Evolutionary conservation across 2,113 vertebrate genomes (phyloP).

Genomic region (Pungitius pungitius): DNA sequence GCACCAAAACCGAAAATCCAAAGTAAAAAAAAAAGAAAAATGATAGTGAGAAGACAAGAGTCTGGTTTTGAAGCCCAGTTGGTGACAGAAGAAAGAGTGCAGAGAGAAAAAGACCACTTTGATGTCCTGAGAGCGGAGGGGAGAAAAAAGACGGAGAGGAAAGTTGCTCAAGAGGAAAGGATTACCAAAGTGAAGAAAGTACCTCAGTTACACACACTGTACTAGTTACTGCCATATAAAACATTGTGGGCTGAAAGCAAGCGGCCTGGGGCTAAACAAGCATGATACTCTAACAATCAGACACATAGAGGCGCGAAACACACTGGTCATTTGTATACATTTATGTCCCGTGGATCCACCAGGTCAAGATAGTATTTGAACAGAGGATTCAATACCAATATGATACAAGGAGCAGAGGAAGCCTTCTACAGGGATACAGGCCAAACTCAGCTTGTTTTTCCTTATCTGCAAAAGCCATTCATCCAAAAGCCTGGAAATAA

Average conservation of each 20-base stretch:
- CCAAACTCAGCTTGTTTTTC: constrained; percentile 91
- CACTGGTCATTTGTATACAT: constrained; percentile 23
- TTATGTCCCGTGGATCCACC: constrained; percentile 43
- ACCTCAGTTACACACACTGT: constrained; percentile 40
- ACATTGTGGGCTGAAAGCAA: constrained; percentile 29
- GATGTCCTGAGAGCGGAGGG: constrained; percentile 64
- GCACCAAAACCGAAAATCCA: constrained; percentile 53
- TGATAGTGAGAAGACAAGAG: constrained; percentile 52
- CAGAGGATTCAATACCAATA: constrained; percentile 53
- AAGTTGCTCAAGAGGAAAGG: constrained; percentile 58
- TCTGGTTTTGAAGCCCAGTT: constrained; percentile 60
- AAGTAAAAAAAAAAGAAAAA: constrained; percentile 15
- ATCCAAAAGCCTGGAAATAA: constrained; percentile 90
- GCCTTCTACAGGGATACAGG: constrained; percentile 55
- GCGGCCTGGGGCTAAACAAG: constrained; percentile 26
- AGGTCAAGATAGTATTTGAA: constrained; percentile 39
- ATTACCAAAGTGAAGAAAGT: constrained; percentile 43
- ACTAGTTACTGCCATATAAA: constrained; percentile 57
- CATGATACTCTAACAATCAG: constrained; percentile 52
- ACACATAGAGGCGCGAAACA: constrained; percentile 4
- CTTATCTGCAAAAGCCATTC: constrained; percentile 91
- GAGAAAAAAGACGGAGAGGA: constrained; percentile 55
- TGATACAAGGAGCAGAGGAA: constrained; percentile 57
- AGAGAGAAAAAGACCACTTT: constrained; percentile 65
- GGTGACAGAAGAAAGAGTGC: constrained; percentile 64